These are phyloP conservation scores for Colletes gigas DNA, from an alignment of 1,140 invertebrate genomes.

Conservation along the genomic window DNA sequence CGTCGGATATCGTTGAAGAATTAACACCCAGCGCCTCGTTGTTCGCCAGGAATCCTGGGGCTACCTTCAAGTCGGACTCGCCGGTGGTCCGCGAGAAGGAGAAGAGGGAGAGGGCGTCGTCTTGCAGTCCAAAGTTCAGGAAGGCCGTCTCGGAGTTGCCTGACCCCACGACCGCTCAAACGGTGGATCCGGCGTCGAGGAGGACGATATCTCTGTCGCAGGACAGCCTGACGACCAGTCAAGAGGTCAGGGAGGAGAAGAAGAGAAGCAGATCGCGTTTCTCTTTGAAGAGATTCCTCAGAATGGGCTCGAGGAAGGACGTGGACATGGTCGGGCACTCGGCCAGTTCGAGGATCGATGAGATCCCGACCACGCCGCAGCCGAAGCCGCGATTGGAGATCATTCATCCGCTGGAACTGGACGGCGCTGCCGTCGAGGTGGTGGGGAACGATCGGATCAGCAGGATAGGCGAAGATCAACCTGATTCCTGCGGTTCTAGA, in stretches of 20 bases:
- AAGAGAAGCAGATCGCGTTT: constrained; percentile 85
- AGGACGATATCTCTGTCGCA: constrained; percentile 87
- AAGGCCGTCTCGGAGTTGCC: constrained; percentile 74
- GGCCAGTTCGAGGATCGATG: constrained; percentile 63
- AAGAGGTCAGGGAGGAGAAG: constrained; percentile 81
- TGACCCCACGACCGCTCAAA: constrained; percentile 77
- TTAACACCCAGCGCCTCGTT: constrained; percentile 63
- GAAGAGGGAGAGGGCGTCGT: constrained; percentile 86
- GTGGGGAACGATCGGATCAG: constrained; percentile 84
- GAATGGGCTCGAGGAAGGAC: constrained; percentile 88
- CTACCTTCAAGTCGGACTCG: constrained; percentile 83
- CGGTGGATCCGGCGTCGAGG: constrained; percentile 85
- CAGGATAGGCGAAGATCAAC: constrained; percentile 76
- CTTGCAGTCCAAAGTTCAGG: constrained; percentile 85
- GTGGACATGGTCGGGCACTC: constrained; percentile 80
- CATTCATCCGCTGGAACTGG: constrained; percentile 92
- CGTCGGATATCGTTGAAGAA: constrained; percentile 79
- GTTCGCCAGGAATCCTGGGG: constrained; percentile 83
- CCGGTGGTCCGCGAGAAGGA: constrained; percentile 88
- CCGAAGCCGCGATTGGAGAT: constrained; percentile 90
- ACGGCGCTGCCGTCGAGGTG: constrained; percentile 89
- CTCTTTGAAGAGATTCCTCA: constrained; percentile 91
- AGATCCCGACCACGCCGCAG: constrained; percentile 78
- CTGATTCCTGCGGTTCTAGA: constrained; percentile 69
- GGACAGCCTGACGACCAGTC: constrained; percentile 83